Evolutionary conservation across 1,140 invertebrate genomes (phyloP), one percentile per base, ranked within the genome.

Genomic region (Eriosoma lanigerum): DNA sequence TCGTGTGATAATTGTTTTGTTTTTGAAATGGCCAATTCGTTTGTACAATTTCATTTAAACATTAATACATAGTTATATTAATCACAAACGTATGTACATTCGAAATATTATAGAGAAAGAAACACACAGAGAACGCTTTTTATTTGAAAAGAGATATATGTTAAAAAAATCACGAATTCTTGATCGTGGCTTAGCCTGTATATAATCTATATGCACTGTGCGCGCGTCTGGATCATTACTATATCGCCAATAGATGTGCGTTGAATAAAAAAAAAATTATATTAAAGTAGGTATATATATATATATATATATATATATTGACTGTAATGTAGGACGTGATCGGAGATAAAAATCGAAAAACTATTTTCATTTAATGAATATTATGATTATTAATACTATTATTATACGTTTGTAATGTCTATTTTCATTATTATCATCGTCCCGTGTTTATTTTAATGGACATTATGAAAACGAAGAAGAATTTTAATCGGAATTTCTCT

Each of bases 251-350:
- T 24, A 68, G 64, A n/a, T 68, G 64, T 68, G 64, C 38, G 64
- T 68, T 46, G 64, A 68, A 68, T 68, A 68, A 68, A 68, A 68
- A 68, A n/a, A 66, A n/a, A n/a, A n/a, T n/a, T n/a, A n/a, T n/a
- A n/a, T n/a, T n/a, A n/a, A n/a, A n/a, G n/a, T n/a, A n/a, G n/a
- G n/a, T 21, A 66, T 66, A 19, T n/a, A 68, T 21, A 21, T 68
- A 46, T 21, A 12, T 44, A 44, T n/a, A 24, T 21, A 21, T 38
- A 13, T 46, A 68, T 46, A 46, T 21, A 38, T 46, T 12, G 38
- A 46, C 38, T 46, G 13, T 68, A 46, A 46, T 68, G 38, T 21
- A 68, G 38, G n/a, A 68, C 64, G 64, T 68, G 62, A 68, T 68
- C 72, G 72, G 72, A n/a, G 52, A 75, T 75, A 15, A 52, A 50